Percentiles rank a stretch among this genome's conserved stretches.
These are phyloP conservation scores for Stichodactyla helianthus DNA, from an alignment of 64 coral and sea anemone genomes.

Conservation along the genomic window DNA sequence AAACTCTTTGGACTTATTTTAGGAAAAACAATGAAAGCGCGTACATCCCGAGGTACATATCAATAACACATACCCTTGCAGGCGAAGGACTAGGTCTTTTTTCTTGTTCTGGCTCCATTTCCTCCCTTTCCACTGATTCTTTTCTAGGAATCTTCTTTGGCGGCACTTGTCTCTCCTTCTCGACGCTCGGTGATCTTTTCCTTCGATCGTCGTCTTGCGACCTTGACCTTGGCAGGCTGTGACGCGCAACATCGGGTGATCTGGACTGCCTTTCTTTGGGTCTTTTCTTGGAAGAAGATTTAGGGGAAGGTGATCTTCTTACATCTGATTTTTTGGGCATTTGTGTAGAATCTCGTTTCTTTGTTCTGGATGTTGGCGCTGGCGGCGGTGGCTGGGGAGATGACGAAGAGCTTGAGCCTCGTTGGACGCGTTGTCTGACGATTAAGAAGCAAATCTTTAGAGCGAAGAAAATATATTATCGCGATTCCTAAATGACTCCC, in stretches of 20 bases:
- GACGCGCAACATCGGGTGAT: background rate
- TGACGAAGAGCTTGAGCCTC: conserved; percentile 44
- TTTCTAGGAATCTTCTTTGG: conserved; percentile 23
- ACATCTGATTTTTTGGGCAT: background rate
- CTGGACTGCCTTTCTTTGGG: background rate
- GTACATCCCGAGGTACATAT: too few relatives aligned
- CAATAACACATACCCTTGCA: conserved; percentile 19
- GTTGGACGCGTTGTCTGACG: background rate
- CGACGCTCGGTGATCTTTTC: conserved; percentile 40
- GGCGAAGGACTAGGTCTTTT: conserved; percentile 4
- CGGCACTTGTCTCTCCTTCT: conserved; percentile 26
- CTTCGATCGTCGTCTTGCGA: conserved; percentile 25
- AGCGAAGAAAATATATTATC: background rate
- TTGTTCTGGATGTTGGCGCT: background rate
- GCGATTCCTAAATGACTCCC: too few relatives aligned
- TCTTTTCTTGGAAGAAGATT: conserved; percentile 5
- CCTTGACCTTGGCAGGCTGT: conserved; percentile 1
- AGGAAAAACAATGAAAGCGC: too few relatives aligned
- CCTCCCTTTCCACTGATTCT: conserved; percentile 31
- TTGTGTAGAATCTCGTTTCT: conserved; percentile 8
- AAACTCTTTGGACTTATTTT: too few relatives aligned
- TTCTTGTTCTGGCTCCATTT: conserved; percentile 22
- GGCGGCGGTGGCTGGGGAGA: background rate
- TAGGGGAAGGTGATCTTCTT: background rate
- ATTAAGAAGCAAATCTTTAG: background rate